Percentiles rank a stretch among this genome's conserved stretches.
phyloP scores from a whole-genome alignment of 2,113 vertebrate genomes.

The Malurus melanocephalus region DNA sequence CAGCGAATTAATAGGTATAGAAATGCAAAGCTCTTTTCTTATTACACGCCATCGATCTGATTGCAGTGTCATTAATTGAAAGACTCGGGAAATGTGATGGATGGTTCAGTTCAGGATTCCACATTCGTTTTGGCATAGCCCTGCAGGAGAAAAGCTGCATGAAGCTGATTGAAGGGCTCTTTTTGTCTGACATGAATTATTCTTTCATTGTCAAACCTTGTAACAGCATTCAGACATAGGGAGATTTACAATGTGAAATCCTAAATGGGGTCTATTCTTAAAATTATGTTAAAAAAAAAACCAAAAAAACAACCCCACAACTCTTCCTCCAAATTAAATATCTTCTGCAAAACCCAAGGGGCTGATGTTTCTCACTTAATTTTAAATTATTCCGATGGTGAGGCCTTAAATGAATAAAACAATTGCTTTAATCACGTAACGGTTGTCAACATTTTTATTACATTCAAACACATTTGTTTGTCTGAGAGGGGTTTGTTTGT shows the following conservation, averaged over 20 bases:
- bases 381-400: constrained; percentile 39
- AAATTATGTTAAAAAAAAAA: constrained; percentile 31
- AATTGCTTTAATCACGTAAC: constrained; percentile 45
- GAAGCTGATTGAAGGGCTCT: constrained; percentile 68
- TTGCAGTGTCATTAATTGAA: constrained; percentile 80
- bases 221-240: constrained; percentile 66
- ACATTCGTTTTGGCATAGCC: constrained; percentile 65
- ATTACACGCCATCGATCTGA: constrained; percentile 80
- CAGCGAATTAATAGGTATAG: constrained; percentile 81
- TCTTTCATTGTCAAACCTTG: constrained; percentile 73
- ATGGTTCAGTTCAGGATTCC: constrained; percentile 66
- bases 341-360: constrained; percentile 39
- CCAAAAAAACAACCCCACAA: neutral
- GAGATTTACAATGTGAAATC: constrained; percentile 73
- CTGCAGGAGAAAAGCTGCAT: constrained; percentile 67
- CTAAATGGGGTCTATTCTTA: constrained; percentile 66
- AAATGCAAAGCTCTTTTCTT: constrained; percentile 81
- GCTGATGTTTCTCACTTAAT: constrained; percentile 44
- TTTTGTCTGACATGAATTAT: constrained; percentile 73
- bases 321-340: constrained; percentile 56
- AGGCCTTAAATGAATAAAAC: constrained; percentile 38
- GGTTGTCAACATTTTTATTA: constrained; percentile 25
- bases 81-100: constrained; percentile 72
- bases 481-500: constrained; percentile 16
- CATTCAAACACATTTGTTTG: constrained; percentile 23